Conservation (phyloP, 2,113 vertebrate species). For the Symphodus melops region DNA sequence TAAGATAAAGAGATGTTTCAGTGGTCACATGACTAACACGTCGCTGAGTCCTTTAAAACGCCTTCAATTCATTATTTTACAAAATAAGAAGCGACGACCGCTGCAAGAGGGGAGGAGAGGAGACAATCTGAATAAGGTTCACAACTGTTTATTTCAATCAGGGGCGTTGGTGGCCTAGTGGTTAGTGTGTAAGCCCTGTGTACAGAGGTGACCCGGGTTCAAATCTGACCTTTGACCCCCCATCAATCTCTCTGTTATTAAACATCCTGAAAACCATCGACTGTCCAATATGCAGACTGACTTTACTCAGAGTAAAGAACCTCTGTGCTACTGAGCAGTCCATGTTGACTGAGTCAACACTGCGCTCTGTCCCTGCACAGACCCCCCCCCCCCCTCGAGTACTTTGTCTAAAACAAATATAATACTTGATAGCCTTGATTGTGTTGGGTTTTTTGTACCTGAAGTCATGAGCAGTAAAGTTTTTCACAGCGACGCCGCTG, state of each 20-base stretch:
- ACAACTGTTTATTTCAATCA: too few species aligned
- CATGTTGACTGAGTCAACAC: conserved; percentile 67
- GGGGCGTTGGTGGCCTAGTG: too few species aligned
- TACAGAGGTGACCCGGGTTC: too few species aligned
- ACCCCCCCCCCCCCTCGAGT: background rate
- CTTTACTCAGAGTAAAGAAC: conserved; percentile 29
- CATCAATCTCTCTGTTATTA: too few species aligned
- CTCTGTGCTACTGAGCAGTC: conserved; percentile 29
- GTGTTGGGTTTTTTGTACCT: conserved; percentile 79
- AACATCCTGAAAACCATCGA: too few species aligned
- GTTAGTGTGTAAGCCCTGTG: too few species aligned
- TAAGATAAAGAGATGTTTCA: conserved; percentile 13
- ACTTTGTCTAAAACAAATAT: conserved; percentile 19
- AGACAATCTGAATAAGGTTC: too few species aligned
- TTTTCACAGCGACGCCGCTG: conserved; percentile 84
- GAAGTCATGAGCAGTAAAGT: conserved; percentile 86
- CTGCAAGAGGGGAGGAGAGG: too few species aligned
- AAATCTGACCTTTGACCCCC: too few species aligned
- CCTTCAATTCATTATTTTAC: too few species aligned
- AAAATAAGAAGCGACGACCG: too few species aligned
- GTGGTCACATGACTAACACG: background rate
- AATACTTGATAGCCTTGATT: conserved; percentile 37
- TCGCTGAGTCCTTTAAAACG: background rate
- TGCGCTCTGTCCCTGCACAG: background rate
- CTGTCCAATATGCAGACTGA: too few species aligned